Base-by-base conservation (phyloP, 2,113 vertebrate species). In the Melanotaenia duboulayi region DNA sequence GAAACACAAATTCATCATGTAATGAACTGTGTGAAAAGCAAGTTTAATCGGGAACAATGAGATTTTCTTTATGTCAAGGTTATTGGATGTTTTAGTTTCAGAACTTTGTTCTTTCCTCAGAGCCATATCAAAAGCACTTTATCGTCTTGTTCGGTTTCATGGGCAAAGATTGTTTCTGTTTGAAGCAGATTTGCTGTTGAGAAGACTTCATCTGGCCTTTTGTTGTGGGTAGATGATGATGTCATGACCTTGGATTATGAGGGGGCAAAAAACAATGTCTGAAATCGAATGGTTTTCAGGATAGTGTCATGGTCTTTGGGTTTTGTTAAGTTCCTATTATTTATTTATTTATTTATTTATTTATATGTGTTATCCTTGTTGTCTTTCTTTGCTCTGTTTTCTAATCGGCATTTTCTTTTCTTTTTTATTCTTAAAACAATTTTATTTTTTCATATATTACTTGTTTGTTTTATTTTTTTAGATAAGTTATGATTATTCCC, bases 211-310 rank as follows among this genome's bases (percentile, higher is more conserved):
- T 68, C 76, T 81, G 44, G 50, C 28, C 1, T 20, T 19, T 58
- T 89, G 78, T 82, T 87, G 78, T 77, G 75, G 80, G 67, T 37
- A 67, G 25, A 59, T 55, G 17, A 22, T 35, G 1, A 22, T 5
- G 28, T 66, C 65, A 39, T 11, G 52, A 73, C 80, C 81, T 89
- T 61, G 37, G 4, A 39, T 2, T 49, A 16, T 48, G 11, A 69
- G 39, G 50, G 51, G 14, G 20, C 9, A 13, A 23, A 17, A 23
- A 17, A 48, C 28, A 23, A 44, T 12, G 24, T 24, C 20, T 16
- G 0, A 50, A 49, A 65, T 51, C 11, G 1, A 32, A 6, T 20
- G 6, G 42, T 19, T 22, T 13, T 24, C 40, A 19, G 7, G 20
- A 6, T 2, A 16, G 40, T 42, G 12, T 42, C 40, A 4, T 14